Evolutionary conservation across 37 sponge, comb jelly and placozoan genomes (phyloP), one percentile per base, ranked within the genome.

Genomic region (Ianthella basta): DNA sequence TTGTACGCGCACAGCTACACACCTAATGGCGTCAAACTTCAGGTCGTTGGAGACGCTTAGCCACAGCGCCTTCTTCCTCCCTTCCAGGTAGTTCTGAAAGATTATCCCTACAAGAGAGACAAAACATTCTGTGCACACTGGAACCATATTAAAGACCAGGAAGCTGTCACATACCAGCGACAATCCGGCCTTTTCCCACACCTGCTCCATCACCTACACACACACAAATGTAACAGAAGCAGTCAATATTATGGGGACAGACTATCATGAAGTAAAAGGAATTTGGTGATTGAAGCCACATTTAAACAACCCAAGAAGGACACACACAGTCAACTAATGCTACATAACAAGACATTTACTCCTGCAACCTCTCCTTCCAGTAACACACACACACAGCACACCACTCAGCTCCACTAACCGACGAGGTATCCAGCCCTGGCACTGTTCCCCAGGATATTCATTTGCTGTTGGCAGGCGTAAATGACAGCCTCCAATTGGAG

Each of bases 391-490:
- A 37, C 80, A 19, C 15, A 78, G 55, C 50, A 39, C 54, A 50
- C 80, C 15, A 39, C 15, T 80, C n/a, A 61, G 25, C 25, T 61
- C 6, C 50, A 44, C 91, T n/a, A 53, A 93, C 96, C 96, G 38
- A 97, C 82, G 0, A 97, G 85, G 55, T 91, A 97, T 16, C 97
- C 97, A 29, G 95, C 93, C 55, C 97, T 80, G 20, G 87, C 66
- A 16, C 93, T 93, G 64, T 97, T 91, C 13, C 89, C 72, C 32
- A 97, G 81, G 14, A 90, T 91, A 74, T 92, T 94, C 90, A 90
- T 92, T 80, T 97, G 97, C 86, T 97, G 97, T 78, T 97, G 97
- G 41, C 89, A 97, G 66, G 97, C 89, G 39, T 97, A 97, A 35
- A 95, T 91, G 10, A 97, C 87, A 50, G 97, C 89, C 80, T 97